Conservation (phyloP, 2,113 vertebrate genomes). For the Callipepla californica region DNA sequence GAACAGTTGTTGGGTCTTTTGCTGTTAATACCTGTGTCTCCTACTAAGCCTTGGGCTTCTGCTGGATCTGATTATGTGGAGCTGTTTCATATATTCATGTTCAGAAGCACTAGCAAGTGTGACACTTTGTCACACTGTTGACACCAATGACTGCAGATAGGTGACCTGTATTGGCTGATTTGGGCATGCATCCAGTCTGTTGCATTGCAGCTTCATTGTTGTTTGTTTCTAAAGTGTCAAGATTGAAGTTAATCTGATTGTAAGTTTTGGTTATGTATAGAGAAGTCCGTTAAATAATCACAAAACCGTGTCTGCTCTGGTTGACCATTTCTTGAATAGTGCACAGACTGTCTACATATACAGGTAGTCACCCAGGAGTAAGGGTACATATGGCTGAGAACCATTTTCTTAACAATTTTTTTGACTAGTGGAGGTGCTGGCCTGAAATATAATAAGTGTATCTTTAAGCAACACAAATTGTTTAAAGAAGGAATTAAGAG, state of each 20-base stretch:
- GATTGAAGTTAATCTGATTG: neutral
- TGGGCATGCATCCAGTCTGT: neutral
- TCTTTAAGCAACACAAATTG: neutral
- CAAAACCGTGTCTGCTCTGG: neutral
- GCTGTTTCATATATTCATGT: neutral
- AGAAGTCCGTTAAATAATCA: neutral
- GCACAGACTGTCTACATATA: neutral
- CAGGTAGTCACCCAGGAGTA: neutral
- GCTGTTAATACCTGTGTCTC: neutral
- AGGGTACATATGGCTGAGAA: neutral
- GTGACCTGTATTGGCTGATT: neutral
- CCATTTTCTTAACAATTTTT: neutral
- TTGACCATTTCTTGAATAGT: neutral
- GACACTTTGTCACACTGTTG: neutral
- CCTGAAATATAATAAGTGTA: neutral
- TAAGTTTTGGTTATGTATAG: neutral
- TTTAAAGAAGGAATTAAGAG: neutral
- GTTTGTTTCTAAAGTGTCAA: neutral
- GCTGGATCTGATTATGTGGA: neutral
- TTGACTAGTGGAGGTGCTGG: neutral
- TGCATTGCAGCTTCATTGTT: neutral
- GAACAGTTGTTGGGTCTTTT: neutral
- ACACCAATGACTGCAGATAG: neutral
- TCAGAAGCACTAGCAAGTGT: neutral
- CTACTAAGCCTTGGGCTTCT: neutral